Evolutionary conservation across 1,140 invertebrate species (phyloP).

Genomic region (Bombus breviceps): DNA sequence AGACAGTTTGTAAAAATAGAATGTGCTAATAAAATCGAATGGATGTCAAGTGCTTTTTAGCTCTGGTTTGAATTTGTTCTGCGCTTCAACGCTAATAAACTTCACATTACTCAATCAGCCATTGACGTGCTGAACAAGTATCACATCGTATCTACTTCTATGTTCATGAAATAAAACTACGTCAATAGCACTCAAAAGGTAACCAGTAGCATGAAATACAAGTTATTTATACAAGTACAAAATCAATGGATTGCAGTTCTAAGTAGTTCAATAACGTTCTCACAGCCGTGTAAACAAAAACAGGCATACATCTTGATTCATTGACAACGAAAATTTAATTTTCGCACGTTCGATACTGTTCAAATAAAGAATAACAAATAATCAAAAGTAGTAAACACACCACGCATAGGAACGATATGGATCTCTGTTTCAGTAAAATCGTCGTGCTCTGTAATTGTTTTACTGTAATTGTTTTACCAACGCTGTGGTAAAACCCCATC

Average conservation of each 20-base stretch:
- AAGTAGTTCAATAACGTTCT: neutral
- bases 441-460: constrained; percentile 12
- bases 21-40: no score
- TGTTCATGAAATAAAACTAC: no score
- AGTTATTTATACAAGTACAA: neutral
- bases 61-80: no score
- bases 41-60: no score
- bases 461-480: no score
- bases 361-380: neutral
- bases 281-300: neutral
- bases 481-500: constrained; percentile 26
- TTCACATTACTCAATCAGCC: no score
- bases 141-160: no score
- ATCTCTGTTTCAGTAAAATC: neutral
- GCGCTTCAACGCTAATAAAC: no score
- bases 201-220: neutral
- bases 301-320: neutral
- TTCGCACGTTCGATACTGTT: neutral
- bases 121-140: no score
- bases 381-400: neutral
- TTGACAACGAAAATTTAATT: neutral
- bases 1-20: no score
- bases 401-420: neutral
- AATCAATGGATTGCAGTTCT: neutral
- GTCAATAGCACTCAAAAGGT: no score